These are phyloP conservation scores for Branchipolynoe longqiensis DNA, from an alignment of 2,888 invertebrate genomes.

Conservation along the genomic window DNA sequence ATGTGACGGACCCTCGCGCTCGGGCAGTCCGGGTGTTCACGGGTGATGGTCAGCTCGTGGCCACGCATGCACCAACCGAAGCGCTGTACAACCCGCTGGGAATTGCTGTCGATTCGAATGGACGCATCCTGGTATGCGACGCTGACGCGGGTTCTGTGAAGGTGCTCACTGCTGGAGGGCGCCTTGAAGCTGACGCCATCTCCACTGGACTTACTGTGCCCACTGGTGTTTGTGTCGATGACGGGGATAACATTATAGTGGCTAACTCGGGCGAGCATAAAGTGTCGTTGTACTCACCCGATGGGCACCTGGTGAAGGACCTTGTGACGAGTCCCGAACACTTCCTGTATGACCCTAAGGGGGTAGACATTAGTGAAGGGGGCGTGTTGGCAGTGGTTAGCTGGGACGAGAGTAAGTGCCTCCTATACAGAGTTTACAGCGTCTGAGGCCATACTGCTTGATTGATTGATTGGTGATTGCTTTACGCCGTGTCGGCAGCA, in stretches of 20 bases:
- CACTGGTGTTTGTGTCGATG: not conserved
- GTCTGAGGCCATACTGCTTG: slow-evolving; percentile 1
- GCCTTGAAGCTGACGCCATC: not conserved
- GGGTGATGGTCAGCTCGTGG: slow-evolving; percentile 17
- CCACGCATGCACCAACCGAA: not conserved
- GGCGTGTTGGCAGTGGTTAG: slow-evolving; percentile 16
- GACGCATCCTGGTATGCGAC: not conserved
- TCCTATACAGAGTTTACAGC: slow-evolving; percentile 20
- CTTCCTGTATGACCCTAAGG: slow-evolving; percentile 37
- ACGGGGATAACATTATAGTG: slow-evolving; percentile 14
- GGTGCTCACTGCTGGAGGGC: not conserved
- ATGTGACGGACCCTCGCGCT: not conserved
- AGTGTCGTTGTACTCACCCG: slow-evolving; percentile 12
- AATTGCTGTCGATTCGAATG: not conserved
- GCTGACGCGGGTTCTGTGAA: not conserved
- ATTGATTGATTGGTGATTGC: too few species aligned
- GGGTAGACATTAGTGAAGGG: not conserved
- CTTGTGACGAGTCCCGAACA: slow-evolving; percentile 13
- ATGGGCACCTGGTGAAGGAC: slow-evolving; percentile 19
- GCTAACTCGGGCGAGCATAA: slow-evolving; percentile 10
- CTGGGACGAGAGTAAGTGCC: slow-evolving; percentile 42
- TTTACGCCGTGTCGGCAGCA: too few species aligned
- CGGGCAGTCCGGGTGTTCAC: not conserved
- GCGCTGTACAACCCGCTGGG: slow-evolving; percentile 11
- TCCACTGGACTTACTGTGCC: not conserved